Evolutionary conservation across 1,140 invertebrate species (phyloP).

Genomic region (Drosophila suzukii): DNA sequence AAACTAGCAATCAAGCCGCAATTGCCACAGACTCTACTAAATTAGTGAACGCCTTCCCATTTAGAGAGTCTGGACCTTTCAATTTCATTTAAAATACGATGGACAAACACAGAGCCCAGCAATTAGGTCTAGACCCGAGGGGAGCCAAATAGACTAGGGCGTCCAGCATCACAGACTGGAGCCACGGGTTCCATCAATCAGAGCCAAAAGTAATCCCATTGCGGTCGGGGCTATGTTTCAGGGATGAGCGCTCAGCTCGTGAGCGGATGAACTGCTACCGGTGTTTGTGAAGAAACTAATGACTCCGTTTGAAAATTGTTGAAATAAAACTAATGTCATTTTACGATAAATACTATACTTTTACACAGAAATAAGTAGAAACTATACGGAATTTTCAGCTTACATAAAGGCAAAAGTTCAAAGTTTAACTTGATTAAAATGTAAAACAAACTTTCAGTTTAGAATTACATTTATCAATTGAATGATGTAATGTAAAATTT

Average conservation of each 20-base stretch:
- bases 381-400: too few species aligned
- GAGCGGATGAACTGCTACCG: slow-evolving; percentile 1
- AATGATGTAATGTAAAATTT: too few species aligned
- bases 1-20: slow-evolving; percentile 68
- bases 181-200: slow-evolving; percentile 59
- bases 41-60: slow-evolving; percentile 72
- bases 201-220: slow-evolving; percentile 36
- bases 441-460: too few species aligned
- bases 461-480: too few species aligned
- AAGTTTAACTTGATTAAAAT: too few species aligned
- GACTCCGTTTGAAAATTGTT: too few species aligned
- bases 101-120: slow-evolving; percentile 57
- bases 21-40: slow-evolving; percentile 57
- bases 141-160: slow-evolving; percentile 10
- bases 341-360: too few species aligned
- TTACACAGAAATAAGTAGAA: too few species aligned
- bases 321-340: too few species aligned
- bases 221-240: slow-evolving; percentile 6
- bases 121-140: slow-evolving; percentile 50
- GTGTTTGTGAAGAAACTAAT: not conserved
- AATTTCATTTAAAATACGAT: slow-evolving; percentile 70
- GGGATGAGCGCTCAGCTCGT: slow-evolving; percentile 20
- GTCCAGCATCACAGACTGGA: slow-evolving; percentile 1
- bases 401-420: too few species aligned
- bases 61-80: slow-evolving; percentile 61